Evolutionary conservation across 37 sponge, comb jelly and placozoan species (phyloP), one percentile per base, ranked within the genome.

Genomic region (Dysidea cf. avara): DNA sequence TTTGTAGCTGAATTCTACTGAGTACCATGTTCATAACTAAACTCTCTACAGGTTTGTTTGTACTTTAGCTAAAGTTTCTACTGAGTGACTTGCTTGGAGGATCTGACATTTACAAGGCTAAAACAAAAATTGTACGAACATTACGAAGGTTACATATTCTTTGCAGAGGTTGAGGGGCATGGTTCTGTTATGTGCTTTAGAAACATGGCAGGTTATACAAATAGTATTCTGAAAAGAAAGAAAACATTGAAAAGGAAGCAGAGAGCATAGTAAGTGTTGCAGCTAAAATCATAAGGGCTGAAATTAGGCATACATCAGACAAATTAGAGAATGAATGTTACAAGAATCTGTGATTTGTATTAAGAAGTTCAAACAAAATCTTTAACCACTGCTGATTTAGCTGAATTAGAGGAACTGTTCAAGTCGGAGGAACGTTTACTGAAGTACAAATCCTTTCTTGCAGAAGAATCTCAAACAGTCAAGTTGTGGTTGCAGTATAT

Each of bases 111-210:
- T 74, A 61, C 21, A 22, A 33, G 75, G 30, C 21, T 74, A 33
- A 76, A 64, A 76, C 77, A 76, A 52, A 68, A 76, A 25, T 35
- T 76, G 55, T 55, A 64, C 3, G 77, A 76, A 64, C 66, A 64
- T 13, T 76, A 64, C 20, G 34, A 47, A 52, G 61, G 29, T 16
- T n/a, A n/a, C n/a, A n/a, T n/a, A n/a, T n/a, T n/a, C n/a, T n/a
- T n/a, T n/a, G n/a, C n/a, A n/a, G n/a, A n/a, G n/a, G n/a, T n/a
- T n/a, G n/a, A n/a, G n/a, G n/a, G n/a, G n/a, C n/a, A n/a, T n/a
- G n/a, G n/a, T 56, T 73, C 43, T 28, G 57, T 49, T 53, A 13
- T 25, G 66, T 39, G 39, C 53, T 52, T 52, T 65, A 64, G 26
- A 56, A 32, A 31, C 47, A 48, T 64, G 5, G 50, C 49, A 5